Evolutionary conservation across 2,888 invertebrate genomes (phyloP), one percentile per base, ranked within the genome.

Genomic region (Esperia sulphurella): DNA sequence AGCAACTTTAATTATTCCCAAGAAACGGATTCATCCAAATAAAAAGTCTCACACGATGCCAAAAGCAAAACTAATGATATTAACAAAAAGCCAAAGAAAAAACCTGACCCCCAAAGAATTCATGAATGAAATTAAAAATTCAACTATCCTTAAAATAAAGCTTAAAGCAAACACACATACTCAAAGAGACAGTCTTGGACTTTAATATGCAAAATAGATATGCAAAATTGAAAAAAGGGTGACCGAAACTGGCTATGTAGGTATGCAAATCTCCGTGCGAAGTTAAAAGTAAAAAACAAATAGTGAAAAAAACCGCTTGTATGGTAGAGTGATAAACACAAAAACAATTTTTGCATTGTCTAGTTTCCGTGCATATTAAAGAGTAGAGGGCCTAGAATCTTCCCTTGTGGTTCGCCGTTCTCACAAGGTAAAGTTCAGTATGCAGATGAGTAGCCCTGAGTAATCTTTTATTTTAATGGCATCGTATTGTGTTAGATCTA

Each of bases 401-500:
- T 68, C 67, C 83, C 85, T 74, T 83, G 81, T 49, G 68, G 73
- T 52, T 74, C 75, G 61, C 75, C 64, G 71, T 88, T 88, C 85
- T 83, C 88, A 87, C 82, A 83, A 70, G 62, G 59, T 58, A 37
- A 54, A 56, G 66, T 75, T 72, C 66, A 63, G 75, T 84, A 87
- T 89, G 89, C 84, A 88, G 86, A 88, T 88, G 58, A 55, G 52
- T 64, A 68, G 79, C 79, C 70, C 74, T 75, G 74, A 77, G 76
- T 81, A 81, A 86, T 89, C 89, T 85, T 89, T 89, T 89, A 88
- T 89, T 89, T 89, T 89, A 89, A 89, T 87, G 69, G 74, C 79
- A 81, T 84, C 85, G 74, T 81, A 80, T 89, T 89, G 85, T 88
- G 75, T 75, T 78, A 74, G 71, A 73, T 75, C 82, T 69, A 74